phyloP scores from a whole-genome alignment of 2,888 invertebrate genomes.

The Cremastobaeus sp. region DNA sequence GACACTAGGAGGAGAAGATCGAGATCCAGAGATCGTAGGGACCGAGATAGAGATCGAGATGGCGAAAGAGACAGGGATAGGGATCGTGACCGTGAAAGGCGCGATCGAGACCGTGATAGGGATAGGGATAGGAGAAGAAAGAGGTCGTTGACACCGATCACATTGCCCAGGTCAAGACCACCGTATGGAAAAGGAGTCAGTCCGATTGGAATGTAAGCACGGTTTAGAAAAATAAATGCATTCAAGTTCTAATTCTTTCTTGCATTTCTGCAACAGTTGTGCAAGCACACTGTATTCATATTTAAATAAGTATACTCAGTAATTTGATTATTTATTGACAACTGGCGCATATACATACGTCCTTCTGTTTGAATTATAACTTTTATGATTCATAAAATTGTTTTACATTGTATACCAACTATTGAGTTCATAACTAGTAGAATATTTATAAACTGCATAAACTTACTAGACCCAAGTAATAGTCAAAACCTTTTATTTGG shows the following conservation, averaged over 20 bases:
- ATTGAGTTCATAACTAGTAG: not conserved
- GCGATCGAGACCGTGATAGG: conserved; percentile 74
- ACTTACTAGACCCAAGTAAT: conserved; percentile 64
- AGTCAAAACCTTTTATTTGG: conserved; percentile 49
- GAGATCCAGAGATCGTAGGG: conserved; percentile 67
- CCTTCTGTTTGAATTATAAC: too few relatives aligned
- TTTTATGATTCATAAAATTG: too few relatives aligned
- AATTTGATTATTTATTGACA: too few relatives aligned
- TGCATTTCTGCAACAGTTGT: too few relatives aligned
- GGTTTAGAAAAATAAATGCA: too few relatives aligned
- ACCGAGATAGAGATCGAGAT: conserved; percentile 65
- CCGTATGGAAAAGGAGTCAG: conserved; percentile 78
- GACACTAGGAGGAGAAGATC: conserved; percentile 70
- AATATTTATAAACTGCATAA: conserved; percentile 58
- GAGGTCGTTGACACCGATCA: conserved; percentile 75
- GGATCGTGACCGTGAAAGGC: conserved; percentile 61
- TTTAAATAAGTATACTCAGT: too few relatives aligned
- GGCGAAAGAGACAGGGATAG: conserved; percentile 71
- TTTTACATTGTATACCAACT: not conserved
- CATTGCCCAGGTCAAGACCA: conserved; percentile 77
- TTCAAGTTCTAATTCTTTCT: too few relatives aligned
- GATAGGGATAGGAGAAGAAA: conserved; percentile 78
- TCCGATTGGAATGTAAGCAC: conserved; percentile 78
- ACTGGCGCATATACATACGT: too few relatives aligned
- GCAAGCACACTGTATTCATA: too few relatives aligned